Conservation (phyloP, 2,888 invertebrate genomes). For the Xestia ashworthii region DNA sequence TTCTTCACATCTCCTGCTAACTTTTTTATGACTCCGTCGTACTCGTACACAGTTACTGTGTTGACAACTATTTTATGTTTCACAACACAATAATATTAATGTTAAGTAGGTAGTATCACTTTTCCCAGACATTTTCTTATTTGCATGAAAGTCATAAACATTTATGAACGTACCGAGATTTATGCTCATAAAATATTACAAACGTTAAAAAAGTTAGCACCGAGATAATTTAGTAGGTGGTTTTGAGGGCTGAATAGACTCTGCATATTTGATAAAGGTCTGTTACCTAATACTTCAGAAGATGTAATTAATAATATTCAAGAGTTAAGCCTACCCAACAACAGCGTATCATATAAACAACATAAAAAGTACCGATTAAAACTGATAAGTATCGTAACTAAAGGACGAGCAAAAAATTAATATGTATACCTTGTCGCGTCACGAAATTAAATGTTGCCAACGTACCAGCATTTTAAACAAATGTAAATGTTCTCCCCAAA, state of each 20-base stretch:
- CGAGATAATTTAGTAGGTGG: slow-evolving; percentile 53
- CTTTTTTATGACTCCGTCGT: slow-evolving; percentile 14
- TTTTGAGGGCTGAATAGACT: slow-evolving; percentile 30
- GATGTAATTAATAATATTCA: background rate
- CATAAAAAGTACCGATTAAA: slow-evolving; percentile 8
- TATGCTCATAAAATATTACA: slow-evolving; percentile 64
- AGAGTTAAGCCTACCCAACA: background rate
- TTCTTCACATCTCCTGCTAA: slow-evolving; percentile 6
- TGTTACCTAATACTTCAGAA: slow-evolving; percentile 5
- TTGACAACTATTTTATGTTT: slow-evolving; percentile 44
- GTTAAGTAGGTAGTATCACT: slow-evolving; percentile 48
- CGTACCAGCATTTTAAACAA: slow-evolving; percentile 74
- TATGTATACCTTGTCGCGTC: slow-evolving; percentile 64
- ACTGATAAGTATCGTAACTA: slow-evolving; percentile 15
- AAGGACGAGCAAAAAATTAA: slow-evolving; percentile 52
- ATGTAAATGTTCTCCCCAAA: slow-evolving; percentile 72
- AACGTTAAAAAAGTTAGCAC: slow-evolving; percentile 60
- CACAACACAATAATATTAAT: slow-evolving; percentile 55
- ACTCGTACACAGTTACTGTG: slow-evolving; percentile 1
- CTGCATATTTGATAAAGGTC: slow-evolving; percentile 26
- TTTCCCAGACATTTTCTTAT: slow-evolving; percentile 55
- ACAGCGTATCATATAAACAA: slow-evolving; percentile 9
- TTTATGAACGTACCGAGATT: slow-evolving; percentile 61
- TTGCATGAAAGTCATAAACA: slow-evolving; percentile 64
- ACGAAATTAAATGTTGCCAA: slow-evolving; percentile 72